These are phyloP conservation scores for Naja naja DNA, from an alignment of 2,113 vertebrate species.

Conservation along the genomic window DNA sequence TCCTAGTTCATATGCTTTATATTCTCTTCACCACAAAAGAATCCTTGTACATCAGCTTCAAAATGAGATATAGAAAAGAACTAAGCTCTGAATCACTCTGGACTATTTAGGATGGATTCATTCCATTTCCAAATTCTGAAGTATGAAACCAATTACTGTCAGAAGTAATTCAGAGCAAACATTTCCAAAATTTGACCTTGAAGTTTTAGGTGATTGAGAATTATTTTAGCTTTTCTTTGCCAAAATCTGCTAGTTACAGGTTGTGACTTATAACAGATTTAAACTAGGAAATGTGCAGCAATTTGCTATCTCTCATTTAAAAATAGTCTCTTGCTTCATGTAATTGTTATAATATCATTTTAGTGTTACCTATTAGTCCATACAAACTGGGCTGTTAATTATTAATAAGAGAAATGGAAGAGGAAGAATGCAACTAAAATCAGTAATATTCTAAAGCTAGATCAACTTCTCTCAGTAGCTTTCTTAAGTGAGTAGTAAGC, in stretches of 20 bases:
- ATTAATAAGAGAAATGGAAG: background rate
- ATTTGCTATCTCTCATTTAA: background rate
- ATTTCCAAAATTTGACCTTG: slow-evolving; percentile 39
- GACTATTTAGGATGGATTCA: background rate
- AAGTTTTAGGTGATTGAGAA: slow-evolving; percentile 48
- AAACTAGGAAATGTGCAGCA: slow-evolving; percentile 8
- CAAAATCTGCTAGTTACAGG: slow-evolving; percentile 35
- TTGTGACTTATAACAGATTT: slow-evolving; percentile 11
- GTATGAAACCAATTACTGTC: slow-evolving; percentile 7
- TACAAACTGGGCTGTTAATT: slow-evolving; percentile 23
- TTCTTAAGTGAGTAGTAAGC: slow-evolving; percentile 1
- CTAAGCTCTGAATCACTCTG: background rate
- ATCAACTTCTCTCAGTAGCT: background rate
- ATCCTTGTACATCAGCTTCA: background rate
- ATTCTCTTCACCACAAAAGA: background rate
- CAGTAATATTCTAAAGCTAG: background rate
- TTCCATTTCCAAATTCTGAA: slow-evolving; percentile 17
- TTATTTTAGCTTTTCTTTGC: slow-evolving; percentile 52
- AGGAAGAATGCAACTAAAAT: background rate
- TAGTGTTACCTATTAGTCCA: background rate
- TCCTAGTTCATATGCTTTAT: background rate
- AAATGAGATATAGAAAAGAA: slow-evolving; percentile 4
- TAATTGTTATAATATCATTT: slow-evolving; percentile 6
- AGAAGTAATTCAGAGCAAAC: slow-evolving; percentile 45
- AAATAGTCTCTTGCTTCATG: background rate